Percentiles rank a stretch among this genome's conserved stretches.
phyloP scores from a whole-genome alignment of 2,113 vertebrate species.

The Mobula hypostoma region DNA sequence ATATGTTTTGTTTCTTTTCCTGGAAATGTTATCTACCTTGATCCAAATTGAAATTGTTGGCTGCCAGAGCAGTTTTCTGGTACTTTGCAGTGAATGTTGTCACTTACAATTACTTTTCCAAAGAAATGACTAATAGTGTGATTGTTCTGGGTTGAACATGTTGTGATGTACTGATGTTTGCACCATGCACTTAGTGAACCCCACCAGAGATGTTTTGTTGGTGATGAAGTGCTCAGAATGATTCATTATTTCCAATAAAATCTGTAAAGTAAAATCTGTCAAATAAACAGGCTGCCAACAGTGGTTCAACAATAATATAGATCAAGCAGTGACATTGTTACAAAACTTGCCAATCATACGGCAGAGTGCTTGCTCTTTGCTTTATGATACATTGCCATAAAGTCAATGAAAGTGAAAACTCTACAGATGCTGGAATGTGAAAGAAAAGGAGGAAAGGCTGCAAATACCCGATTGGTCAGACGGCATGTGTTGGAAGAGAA shows the following conservation, averaged over 20 bases:
- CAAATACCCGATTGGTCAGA: too few relatives aligned
- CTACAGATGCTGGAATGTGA: too few relatives aligned
- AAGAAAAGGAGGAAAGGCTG: too few relatives aligned
- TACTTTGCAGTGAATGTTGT: not conserved
- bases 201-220: not conserved
- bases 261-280: not conserved
- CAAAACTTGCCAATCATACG: not conserved
- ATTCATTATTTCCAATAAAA: constrained; percentile 13
- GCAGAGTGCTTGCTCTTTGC: not conserved
- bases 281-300: not conserved
- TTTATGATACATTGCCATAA: not conserved
- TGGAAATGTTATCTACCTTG: not conserved
- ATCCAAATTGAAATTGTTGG: constrained; percentile 1
- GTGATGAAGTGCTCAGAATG: not conserved
- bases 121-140: not conserved
- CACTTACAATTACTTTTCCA: not conserved
- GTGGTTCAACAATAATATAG: not conserved
- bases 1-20: not conserved
- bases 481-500: too few relatives aligned
- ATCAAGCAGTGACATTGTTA: not conserved
- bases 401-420: too few relatives aligned
- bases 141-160: not conserved
- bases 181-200: not conserved
- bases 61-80: constrained; percentile 2
- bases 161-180: not conserved